Evolutionary conservation across 1,140 invertebrate genomes (phyloP).

Genomic region (Neodiprion fabricii): DNA sequence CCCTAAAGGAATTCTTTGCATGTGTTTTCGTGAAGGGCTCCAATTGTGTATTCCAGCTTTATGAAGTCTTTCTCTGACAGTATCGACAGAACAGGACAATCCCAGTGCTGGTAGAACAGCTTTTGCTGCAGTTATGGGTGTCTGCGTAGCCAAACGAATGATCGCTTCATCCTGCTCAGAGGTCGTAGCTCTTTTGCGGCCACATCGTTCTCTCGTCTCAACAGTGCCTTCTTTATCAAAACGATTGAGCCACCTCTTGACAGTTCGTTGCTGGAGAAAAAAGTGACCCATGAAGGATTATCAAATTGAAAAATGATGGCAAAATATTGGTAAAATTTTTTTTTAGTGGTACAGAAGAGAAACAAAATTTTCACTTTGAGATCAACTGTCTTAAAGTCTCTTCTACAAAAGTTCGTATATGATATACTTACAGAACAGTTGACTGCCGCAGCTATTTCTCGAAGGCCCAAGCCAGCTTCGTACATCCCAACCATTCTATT

Average conservation of each 20-base stretch:
- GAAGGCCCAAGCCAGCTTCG: slow-evolving; percentile 54
- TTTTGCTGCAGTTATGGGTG: slow-evolving; percentile 58
- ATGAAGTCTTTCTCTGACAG: slow-evolving; percentile 55
- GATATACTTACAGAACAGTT: slow-evolving; percentile 53
- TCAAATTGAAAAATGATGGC: slow-evolving; percentile 10
- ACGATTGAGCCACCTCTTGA: slow-evolving; percentile 59
- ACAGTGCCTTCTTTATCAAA: slow-evolving; percentile 59
- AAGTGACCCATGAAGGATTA: slow-evolving; percentile 12
- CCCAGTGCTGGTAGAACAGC: slow-evolving; percentile 56
- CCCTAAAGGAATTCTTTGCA: slow-evolving; percentile 56
- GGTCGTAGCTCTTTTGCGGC: slow-evolving; percentile 59
- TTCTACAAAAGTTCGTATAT: background rate
- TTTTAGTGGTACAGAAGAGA: slow-evolving; percentile 10
- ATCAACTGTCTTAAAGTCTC: too few relatives aligned
- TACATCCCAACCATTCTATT: slow-evolving; percentile 62
- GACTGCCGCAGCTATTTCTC: slow-evolving; percentile 55
- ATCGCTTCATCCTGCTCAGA: slow-evolving; percentile 57
- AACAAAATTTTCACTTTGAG: slow-evolving; percentile 8
- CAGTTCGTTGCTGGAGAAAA: slow-evolving; percentile 55
- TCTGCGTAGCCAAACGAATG: slow-evolving; percentile 52
- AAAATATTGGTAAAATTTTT: slow-evolving; percentile 1
- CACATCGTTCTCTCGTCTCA: slow-evolving; percentile 56
- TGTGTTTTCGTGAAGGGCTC: slow-evolving; percentile 58
- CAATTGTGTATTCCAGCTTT: slow-evolving; percentile 61
- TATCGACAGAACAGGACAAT: slow-evolving; percentile 57